phyloP scores from a whole-genome alignment of 2,797 vertebrate species.

The Helarctos malayanus region DNA sequence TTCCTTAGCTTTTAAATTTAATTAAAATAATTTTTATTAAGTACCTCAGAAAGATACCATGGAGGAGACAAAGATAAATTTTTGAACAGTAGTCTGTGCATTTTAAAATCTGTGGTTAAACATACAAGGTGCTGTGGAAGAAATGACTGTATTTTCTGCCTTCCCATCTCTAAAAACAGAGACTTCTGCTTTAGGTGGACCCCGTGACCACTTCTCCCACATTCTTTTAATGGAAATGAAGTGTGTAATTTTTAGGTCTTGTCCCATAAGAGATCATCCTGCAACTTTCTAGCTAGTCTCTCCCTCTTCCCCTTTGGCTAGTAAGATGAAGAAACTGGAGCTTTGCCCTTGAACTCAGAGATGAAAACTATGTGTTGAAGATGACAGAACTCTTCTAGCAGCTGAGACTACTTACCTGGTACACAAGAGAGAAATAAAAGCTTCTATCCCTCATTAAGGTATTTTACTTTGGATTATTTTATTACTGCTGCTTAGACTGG shows the following conservation, averaged over 20 bases:
- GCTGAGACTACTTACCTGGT: background rate
- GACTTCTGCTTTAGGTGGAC: background rate
- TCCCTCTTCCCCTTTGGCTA: background rate
- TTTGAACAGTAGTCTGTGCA: background rate
- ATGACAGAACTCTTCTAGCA: background rate
- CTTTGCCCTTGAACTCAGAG: background rate
- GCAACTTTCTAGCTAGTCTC: background rate
- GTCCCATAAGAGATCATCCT: background rate
- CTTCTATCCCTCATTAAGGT: background rate
- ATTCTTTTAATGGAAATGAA: background rate
- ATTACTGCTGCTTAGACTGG: background rate
- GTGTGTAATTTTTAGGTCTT: background rate
- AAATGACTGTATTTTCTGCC: background rate
- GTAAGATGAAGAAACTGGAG: background rate
- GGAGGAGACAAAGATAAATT: background rate
- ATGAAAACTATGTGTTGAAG: background rate
- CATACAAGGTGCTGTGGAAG: too few species aligned
- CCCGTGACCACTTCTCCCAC: background rate
- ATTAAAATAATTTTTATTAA: background rate
- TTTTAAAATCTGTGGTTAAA: conserved; percentile 1
- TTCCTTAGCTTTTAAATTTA: background rate
- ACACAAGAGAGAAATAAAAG: background rate
- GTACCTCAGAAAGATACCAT: too few species aligned
- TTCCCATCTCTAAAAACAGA: background rate
- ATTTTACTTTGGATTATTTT: background rate